Base-by-base conservation (phyloP, 2,797 vertebrate genomes). In the Clamator glandarius region DNA sequence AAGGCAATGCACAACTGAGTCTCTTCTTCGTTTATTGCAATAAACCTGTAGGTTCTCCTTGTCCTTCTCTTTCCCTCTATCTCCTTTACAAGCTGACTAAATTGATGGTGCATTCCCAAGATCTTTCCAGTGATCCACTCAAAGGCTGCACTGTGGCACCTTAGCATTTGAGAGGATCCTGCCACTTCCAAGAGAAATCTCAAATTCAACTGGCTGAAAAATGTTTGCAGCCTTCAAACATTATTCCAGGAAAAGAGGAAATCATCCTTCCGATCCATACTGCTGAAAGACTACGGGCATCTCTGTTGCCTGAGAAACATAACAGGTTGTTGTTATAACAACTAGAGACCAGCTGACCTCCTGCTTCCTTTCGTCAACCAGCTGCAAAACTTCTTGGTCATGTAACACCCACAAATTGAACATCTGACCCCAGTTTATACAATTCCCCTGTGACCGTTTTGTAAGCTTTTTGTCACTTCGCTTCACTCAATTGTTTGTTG, bases 301-400 rank as follows among this genome's bases (percentile, higher is more conserved):
- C 87, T 88, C 84, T 61, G 85, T 93, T 92, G 91, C 85, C 88
- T 59, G 75, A 92, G 91, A 94, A 95, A 93, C 92, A 55, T 28
- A 94, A 90, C 87, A 96, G 87, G 93, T 94, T 92, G 87, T 92
- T 96, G 59, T 95, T 93, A 36, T 87, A 90, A 90, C 92, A 95
- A 55, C 76, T 25, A 41, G 58, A 82, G 87, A 87, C 44, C 83
- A 95, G 87, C 64, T 93, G 96, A 96, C 85, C 90, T 95, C 63
- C 74, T 0, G 5, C 55, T 96, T 93, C 89, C 87, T 82, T 95
- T 95, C 0, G 0, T 90, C 85, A 92, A 58, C 85, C 91, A 92
- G 91, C 89, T 93, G 85, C n/a, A 10, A 91, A 94, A 63, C 77
- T 87, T 74, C 77, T 81, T 0, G 19, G 42, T 85, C 84, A 74